Evolutionary conservation across 2,797 vertebrate species (phyloP), one percentile per base, ranked within the genome.

Genomic region (Macroramphosus scolopax): DNA sequence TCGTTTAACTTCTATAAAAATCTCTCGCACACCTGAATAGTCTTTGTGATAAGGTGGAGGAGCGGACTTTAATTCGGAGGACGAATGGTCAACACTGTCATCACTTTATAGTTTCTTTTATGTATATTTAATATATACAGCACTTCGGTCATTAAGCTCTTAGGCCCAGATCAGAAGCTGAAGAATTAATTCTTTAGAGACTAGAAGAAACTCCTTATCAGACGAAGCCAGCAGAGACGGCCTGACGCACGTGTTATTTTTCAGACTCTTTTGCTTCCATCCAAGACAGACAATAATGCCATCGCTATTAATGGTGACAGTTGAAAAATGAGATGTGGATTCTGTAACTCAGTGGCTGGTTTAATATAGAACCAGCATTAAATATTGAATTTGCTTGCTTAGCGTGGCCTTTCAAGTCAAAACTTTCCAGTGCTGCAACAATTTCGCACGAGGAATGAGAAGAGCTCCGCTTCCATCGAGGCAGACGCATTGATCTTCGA

Each of bases 401-500:
- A 35, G 17, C 9, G 20, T 47, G 49, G 39, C 61, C 26, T 55
- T 56, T 41, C 63, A 63, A 74, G 55, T 53, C 6, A 3, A 6
- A n/a, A n/a, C n/a, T n/a, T n/a, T n/a, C n/a, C n/a, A 31, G 29
- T 63, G 36, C 49, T 58, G 61, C 38, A 68, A 68, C 38, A 52
- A 45, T 51, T 54, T 74, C 42, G 41, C 37, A 39, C 32, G 38
- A 59, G 46, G 64, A 63, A 51, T 63, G 32, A 36, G 43, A 47
- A 47, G 48, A 49, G 53, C 60, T 72, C 72, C 62, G 53, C 42
- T 49, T 79, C 48, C 60, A 61, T 44, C 51, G 38, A 56, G 80
- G 75, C 56, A 53, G 36, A 68, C 70, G 64, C 56, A 56, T 30
- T 63, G 58, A 68, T 64, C 35, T 69, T 48, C 76, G 49, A 83